Base-by-base conservation (phyloP, 2,113 vertebrate genomes). In the Hystrix cristata region DNA sequence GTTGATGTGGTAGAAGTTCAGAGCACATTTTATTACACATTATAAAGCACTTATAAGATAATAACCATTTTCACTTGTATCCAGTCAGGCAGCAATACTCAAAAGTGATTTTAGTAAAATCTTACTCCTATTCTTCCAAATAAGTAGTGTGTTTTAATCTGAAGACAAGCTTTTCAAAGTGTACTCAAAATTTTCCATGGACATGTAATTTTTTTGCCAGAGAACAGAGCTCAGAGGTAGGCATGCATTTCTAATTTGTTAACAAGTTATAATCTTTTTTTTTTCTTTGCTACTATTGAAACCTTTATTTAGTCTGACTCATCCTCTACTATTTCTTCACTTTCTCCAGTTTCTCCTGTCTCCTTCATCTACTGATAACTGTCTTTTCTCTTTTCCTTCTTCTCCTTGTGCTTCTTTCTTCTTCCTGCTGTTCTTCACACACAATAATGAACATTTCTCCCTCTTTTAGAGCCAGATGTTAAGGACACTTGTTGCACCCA, bases 1-100 rank as follows among this genome's bases (percentile, higher is more conserved):
- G 76, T 27, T 79, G 76, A 53, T 69, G 14, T 53, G 83, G 60
- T 46, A 38, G 62, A 79, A 72, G 60, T 64, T 86, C 46, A 65
- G 31, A 60, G 72, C 38, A 64, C 29, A 90, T 87, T 94, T 97
- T 80, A 86, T 69, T 90, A 46, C 55, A 53, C 55, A 86, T 94
- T 89, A 86, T 46, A 82, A 94, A 85, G 78, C 57, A 87, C 72
- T 86, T 86, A 67, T 19, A 46, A 55, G 76, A 79, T 79, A 79
- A 79, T 79, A 79, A 55, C 72, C 38, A 95, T 87, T 96, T 97
- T 96, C 89, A 92, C 59, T 92, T 92, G 95, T 59, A 92, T 60
- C 57, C 34, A 94, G 80, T 86, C 89, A 90, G 82, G 80, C 80
- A 96, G 55, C 85, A 92, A 92, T 51, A 72, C 18, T 83, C 46